Evolutionary conservation across 30 jellyfish, hydroid and myxozoan species (phyloP).

Genomic region (Chironex yamaguchii): DNA sequence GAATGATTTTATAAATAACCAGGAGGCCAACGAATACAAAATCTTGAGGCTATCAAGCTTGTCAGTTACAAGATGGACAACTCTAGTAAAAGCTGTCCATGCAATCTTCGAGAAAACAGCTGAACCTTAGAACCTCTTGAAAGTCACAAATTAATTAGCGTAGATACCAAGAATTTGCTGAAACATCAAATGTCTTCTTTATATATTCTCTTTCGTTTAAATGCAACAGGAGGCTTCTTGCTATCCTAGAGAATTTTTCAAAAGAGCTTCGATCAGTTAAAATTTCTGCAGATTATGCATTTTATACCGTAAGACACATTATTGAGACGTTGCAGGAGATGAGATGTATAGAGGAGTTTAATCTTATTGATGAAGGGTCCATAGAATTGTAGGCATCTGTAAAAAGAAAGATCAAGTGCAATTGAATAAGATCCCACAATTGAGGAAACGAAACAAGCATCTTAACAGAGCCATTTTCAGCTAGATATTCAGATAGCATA

Average conservation of each 20-base stretch:
- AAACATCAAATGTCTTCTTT: background rate
- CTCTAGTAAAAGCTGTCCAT: too few species aligned
- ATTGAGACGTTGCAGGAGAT: background rate
- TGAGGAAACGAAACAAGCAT: background rate
- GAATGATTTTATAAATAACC: background rate
- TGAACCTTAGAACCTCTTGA: background rate
- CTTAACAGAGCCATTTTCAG: background rate
- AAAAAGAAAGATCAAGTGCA: background rate
- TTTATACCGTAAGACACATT: background rate
- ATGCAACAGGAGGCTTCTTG: background rate
- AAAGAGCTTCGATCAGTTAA: background rate
- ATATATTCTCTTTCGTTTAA: background rate
- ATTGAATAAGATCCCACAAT: background rate
- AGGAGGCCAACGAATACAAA: background rate
- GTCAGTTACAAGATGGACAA: background rate
- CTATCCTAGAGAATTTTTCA: background rate
- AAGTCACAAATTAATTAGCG: background rate
- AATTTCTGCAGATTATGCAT: background rate
- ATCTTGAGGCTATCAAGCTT: background rate
- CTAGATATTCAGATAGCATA: background rate
- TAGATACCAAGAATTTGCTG: background rate
- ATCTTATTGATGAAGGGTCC: background rate
- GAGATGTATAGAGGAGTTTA: background rate
- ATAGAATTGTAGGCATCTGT: background rate
- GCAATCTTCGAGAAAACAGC: too few species aligned